Evolutionary conservation across 1,140 invertebrate species (phyloP).

Genomic region (Drosophila repletoides): DNA sequence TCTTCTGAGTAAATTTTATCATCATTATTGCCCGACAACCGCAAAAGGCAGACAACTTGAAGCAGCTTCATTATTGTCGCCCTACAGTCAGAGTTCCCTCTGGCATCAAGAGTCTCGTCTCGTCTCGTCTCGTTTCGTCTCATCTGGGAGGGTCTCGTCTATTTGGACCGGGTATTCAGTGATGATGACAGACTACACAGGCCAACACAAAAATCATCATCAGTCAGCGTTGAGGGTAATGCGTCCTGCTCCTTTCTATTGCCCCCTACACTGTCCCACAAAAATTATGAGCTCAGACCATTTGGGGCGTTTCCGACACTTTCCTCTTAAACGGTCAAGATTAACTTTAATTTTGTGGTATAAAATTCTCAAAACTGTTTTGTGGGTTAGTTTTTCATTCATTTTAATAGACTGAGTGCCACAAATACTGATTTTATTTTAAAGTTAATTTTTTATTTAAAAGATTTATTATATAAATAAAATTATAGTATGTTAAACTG

Average conservation of each 20-base stretch:
- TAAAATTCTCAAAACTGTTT: not conserved
- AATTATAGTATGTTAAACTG: no score
- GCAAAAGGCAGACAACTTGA: conserved; percentile 35
- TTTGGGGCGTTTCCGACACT: conserved; percentile 12
- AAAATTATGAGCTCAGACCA: conserved; percentile 32
- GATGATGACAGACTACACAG: conserved; percentile 42
- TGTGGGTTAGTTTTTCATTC: no score
- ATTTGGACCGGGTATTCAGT: conserved; percentile 14
- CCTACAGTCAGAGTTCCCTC: not conserved
- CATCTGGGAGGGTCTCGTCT: no score
- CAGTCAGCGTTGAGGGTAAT: conserved; percentile 35
- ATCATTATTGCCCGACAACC: conserved; percentile 27
- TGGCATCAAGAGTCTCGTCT: no score
- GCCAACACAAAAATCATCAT: conserved; percentile 41
- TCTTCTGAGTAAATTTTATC: conserved; percentile 19
- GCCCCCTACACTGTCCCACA: not conserved
- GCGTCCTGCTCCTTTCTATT: not conserved
- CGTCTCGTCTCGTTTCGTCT: no score
- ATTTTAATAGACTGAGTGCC: no score
- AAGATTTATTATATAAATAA: no score
- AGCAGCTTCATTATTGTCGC: conserved; percentile 22
- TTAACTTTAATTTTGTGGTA: conserved; percentile 10
- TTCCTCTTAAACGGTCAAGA: conserved; percentile 10
- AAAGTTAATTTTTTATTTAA: no score
- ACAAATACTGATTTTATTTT: no score